Evolutionary conservation across 2,888 invertebrate species (phyloP), one percentile per base, ranked within the genome.

Genomic region (Zonitis immaculata): DNA sequence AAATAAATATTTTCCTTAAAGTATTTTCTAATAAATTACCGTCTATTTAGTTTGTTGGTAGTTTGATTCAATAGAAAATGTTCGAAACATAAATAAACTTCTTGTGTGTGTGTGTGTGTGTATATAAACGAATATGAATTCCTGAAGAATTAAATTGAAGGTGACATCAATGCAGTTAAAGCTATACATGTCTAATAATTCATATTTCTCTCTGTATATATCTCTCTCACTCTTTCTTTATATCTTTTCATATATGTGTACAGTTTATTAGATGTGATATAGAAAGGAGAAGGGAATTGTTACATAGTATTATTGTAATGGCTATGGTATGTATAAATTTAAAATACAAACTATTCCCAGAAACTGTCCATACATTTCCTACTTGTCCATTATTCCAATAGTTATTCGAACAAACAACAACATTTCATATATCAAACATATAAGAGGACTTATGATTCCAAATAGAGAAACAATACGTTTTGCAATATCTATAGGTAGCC

Each of bases 131-230:
- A 32, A 32, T 8, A 32, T 32, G 32, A 32, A 32, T 32, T 32
- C 32, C n/a, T n/a, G n/a, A 32, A 32, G 32, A 32, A 32, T 44
- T 44, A 44, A 44, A 44, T 44, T 44, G 44, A 44, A 44, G 44
- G 25, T 44, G 44, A 44, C 44, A 44, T 44, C 44, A 44, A 44
- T 44, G 44, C 44, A 27, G 44, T 16, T 16, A 32, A 44, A 44
- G 44, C 44, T 12, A 44, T 44, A 44, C 26, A 44, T 16, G 25
- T 27, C 44, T 44, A 26, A 44, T 44, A 27, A 44, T 44, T 44
- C 27, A 44, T 44, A 6, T 32, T 32, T 32, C n/a, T 32, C 32
- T 32, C 32, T 32, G 14, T 32, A 28, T 26, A 7, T 27, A 30
- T 30, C n/a, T n/a, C n/a, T n/a, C n/a, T n/a, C n/a, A n/a, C n/a